Conservation (phyloP, 2,797 vertebrate species). For the Catostomus latipinnis region DNA sequence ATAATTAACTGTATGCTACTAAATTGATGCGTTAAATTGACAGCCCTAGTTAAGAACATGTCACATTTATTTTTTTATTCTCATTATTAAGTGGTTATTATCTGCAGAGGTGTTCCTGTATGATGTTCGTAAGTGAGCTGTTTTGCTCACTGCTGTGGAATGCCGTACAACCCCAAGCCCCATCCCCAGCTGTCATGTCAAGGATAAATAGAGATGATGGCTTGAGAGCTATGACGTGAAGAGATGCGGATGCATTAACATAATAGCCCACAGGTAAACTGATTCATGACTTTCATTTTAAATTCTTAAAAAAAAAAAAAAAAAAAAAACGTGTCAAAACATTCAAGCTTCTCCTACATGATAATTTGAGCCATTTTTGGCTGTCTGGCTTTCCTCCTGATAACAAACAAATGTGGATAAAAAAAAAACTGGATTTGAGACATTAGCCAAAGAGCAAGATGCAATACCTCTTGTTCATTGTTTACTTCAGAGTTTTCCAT, state of each 20-base stretch:
- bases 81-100: slow-evolving; percentile 40
- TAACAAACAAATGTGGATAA: slow-evolving; percentile 7
- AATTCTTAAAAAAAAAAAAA: slow-evolving; percentile 20
- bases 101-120: slow-evolving; percentile 34
- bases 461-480: slow-evolving; percentile 29
- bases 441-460: slow-evolving; percentile 17
- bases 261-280: slow-evolving; percentile 52
- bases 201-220: slow-evolving; percentile 48
- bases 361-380: slow-evolving; percentile 40
- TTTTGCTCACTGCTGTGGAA: neutral
- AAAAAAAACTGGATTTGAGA: slow-evolving; percentile 6
- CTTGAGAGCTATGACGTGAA: slow-evolving; percentile 38
- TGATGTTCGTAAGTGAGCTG: slow-evolving; percentile 17
- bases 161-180: slow-evolving; percentile 6
- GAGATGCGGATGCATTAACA: slow-evolving; percentile 49
- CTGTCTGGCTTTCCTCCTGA: neutral
- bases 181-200: slow-evolving; percentile 50
- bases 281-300: slow-evolving; percentile 36
- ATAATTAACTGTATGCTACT: too few relatives aligned
- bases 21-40: too few relatives aligned
- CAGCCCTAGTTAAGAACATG: too few relatives aligned
- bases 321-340: neutral
- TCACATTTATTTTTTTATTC: neutral
- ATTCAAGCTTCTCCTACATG: slow-evolving; percentile 35
- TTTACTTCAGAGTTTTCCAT: slow-evolving; percentile 29